These are phyloP conservation scores for Drosophila aff. DNA, from an alignment of 1,140 invertebrate species.

Conservation along the genomic window DNA sequence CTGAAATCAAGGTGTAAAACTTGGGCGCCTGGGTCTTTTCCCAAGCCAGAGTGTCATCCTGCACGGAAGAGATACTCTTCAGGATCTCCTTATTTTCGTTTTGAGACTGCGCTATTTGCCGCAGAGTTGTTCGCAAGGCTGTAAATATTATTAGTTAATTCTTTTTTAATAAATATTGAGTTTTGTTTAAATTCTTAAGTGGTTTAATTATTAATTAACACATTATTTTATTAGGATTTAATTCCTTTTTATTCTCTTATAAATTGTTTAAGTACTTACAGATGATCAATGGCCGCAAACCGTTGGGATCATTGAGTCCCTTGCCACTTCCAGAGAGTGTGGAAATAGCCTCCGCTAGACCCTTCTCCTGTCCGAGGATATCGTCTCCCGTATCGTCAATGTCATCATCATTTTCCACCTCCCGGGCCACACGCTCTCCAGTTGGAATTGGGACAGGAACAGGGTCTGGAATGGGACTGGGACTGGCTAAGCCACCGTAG, in stretches of 20 bases:
- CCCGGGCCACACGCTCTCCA: conserved; percentile 41
- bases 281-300: conserved; percentile 67
- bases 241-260: no score
- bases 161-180: no score
- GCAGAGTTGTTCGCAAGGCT: conserved; percentile 1
- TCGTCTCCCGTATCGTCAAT: conserved; percentile 86
- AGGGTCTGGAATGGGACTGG: conserved; percentile 47
- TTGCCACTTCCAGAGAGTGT: conserved; percentile 66
- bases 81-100: background rate
- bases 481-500: conserved; percentile 68
- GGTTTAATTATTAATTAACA: no score
- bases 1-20: background rate
- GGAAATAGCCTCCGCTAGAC: conserved; percentile 72
- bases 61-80: background rate
- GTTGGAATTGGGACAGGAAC: conserved; percentile 57
- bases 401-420: conserved; percentile 20
- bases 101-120: background rate
- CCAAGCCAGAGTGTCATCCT: background rate
- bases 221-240: no score
- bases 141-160: background rate
- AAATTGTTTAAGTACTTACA: conserved; percentile 49
- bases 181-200: no score
- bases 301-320: conserved; percentile 74
- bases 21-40: background rate
- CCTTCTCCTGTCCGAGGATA: conserved; percentile 86